Conservation (phyloP, 30 jellyfish, hydroid and myxozoan genomes). For the Hydra vulgaris region DNA sequence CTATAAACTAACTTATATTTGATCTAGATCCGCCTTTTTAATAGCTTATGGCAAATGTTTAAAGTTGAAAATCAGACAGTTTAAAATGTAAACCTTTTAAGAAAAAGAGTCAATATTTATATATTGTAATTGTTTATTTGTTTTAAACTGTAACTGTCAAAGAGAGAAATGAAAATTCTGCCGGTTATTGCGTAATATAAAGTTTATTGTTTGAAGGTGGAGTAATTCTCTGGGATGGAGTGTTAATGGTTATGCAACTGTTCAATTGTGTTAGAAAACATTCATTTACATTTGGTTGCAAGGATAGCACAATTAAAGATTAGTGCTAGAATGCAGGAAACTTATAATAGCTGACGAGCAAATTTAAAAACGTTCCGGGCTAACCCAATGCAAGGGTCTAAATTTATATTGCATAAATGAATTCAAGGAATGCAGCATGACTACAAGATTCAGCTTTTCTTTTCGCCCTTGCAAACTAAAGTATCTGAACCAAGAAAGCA, state of each 20-base stretch:
- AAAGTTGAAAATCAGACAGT: neutral
- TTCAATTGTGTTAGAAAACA: neutral
- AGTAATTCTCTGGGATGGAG: neutral
- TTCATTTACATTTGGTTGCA: neutral
- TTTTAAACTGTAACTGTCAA: neutral
- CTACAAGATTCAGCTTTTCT: conserved; percentile 6
- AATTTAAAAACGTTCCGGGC: neutral
- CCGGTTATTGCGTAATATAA: neutral
- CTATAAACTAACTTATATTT: too few relatives aligned
- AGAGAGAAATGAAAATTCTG: neutral
- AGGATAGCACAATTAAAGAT: too few relatives aligned
- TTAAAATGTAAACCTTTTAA: neutral
- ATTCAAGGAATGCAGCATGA: conserved; percentile 18
- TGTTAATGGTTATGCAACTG: neutral
- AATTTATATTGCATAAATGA: neutral
- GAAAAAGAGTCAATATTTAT: neutral
- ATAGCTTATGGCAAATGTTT: too few relatives aligned
- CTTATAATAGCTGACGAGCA: neutral
- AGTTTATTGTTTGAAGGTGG: neutral
- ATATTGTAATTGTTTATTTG: neutral
- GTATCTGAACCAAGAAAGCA: conserved; percentile 53
- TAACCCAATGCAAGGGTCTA: neutral
- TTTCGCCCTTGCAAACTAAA: conserved; percentile 82
- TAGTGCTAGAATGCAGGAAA: neutral
- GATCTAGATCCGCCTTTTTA: too few relatives aligned